phyloP scores from a whole-genome alignment of 2,113 vertebrate species.

The Prunella fulvescens region DNA sequence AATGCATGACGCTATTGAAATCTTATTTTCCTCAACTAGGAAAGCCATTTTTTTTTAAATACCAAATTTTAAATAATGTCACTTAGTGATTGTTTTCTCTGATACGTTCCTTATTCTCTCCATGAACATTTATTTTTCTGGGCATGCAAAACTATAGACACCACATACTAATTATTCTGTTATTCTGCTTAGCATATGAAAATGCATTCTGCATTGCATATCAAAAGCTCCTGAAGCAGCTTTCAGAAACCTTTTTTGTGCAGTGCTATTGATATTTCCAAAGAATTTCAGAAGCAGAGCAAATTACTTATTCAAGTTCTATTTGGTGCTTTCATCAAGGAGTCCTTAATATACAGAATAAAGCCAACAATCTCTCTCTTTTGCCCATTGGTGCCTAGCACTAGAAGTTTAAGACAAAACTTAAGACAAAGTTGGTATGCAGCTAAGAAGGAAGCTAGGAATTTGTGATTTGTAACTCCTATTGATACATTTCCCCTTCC shows the following conservation, averaged over 20 bases:
- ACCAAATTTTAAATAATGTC: background rate
- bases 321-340: background rate
- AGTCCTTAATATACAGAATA: background rate
- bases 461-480: slow-evolving; percentile 53
- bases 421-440: slow-evolving; percentile 39
- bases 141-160: background rate
- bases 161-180: background rate
- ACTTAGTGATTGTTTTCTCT: background rate
- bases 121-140: background rate
- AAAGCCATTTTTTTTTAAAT: background rate
- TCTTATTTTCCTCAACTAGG: background rate
- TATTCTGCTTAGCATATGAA: background rate
- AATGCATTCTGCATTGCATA: background rate
- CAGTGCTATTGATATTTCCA: background rate
- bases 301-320: background rate
- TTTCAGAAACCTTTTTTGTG: background rate
- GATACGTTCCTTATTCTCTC: background rate
- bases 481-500: slow-evolving; percentile 58
- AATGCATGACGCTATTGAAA: background rate
- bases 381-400: slow-evolving; percentile 23
- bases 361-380: background rate
- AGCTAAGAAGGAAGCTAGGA: slow-evolving; percentile 53
- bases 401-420: slow-evolving; percentile 34
- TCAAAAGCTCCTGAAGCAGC: background rate
- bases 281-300: slow-evolving; percentile 11